Base-by-base conservation (phyloP, 2,113 vertebrate genomes). In the Cyprinus carpio region DNA sequence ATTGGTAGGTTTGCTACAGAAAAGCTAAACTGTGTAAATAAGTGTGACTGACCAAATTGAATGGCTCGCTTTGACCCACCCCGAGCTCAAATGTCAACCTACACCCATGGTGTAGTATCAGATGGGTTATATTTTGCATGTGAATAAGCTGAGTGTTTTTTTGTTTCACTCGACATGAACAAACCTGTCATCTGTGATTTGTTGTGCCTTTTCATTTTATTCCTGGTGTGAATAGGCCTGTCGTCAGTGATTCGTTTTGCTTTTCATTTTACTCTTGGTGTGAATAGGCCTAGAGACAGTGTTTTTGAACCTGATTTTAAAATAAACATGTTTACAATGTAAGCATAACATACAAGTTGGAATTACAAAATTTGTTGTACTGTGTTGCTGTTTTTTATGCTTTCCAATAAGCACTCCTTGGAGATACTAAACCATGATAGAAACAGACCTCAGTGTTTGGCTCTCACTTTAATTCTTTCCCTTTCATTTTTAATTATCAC, bases 151-250 rank as follows among this genome's bases (percentile, higher is more conserved):
- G 37, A 37, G 20, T 37, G 34, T 12, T 75, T 75, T 71, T 75
- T 75, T 15, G 12, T 46, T 75, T 75, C 40, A 46, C n/a, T 46
- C 40, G 40, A 75, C 40, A 75, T 75, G 23, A 75, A 75, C 23
- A 25, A 74, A 74, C 23, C 34, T 71, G 67, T 71, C 67, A 75
- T 27, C 40, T 75, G n/a, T 6, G 40, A 75, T 75, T 75, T 75
- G 71, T 15, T 75, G 6, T 46, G 67, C 67, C 11, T 40, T 67
- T 71, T n/a, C 67, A 71, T 71, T n/a, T 71, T 11, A 71, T 71
- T 71, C 20, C 34, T 40, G 9, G 20, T 71, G 67, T 71, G 34
- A 71, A 71, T 71, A 71, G 67, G 67, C 34, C 67, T 40, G 67
- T 71, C 67, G 9, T 71, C 34, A 71, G 34, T 13, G 67, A 71